Evolutionary conservation across 2,888 invertebrate genomes (phyloP).

Genomic region (Mythimna lalbum): DNA sequence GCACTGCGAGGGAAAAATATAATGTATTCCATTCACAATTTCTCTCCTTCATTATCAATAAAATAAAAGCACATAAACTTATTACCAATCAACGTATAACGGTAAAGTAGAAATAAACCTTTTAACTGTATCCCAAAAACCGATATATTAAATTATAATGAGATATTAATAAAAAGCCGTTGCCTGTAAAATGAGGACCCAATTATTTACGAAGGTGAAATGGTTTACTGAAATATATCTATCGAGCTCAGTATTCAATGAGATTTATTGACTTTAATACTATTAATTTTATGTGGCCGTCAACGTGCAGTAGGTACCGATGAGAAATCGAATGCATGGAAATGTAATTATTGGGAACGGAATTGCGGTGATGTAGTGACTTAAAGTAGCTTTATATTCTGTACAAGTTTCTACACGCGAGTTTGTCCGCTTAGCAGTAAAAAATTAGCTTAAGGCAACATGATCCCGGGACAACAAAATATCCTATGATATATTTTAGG

Average conservation of each 20-base stretch:
- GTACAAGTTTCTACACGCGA: too few relatives aligned
- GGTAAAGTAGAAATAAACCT: background rate
- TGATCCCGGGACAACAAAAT: too few relatives aligned
- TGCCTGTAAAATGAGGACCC: constrained; percentile 30
- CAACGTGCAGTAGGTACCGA: background rate
- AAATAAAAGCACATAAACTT: constrained; percentile 14
- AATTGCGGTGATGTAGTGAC: too few relatives aligned
- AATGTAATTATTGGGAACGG: background rate
- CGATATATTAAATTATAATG: constrained; percentile 23
- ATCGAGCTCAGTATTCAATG: constrained; percentile 18
- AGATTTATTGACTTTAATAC: constrained; percentile 33
- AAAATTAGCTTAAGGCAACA: too few relatives aligned
- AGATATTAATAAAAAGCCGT: constrained; percentile 38
- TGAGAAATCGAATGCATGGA: background rate
- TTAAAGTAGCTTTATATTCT: too few relatives aligned
- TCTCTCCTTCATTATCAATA: background rate
- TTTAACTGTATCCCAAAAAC: constrained; percentile 13
- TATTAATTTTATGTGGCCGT: constrained; percentile 23
- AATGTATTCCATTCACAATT: too few relatives aligned
- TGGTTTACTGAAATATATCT: constrained; percentile 35
- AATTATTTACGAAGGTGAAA: constrained; percentile 45
- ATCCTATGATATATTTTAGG: too few relatives aligned
- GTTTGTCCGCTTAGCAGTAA: too few relatives aligned
- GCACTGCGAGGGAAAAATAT: too few relatives aligned
- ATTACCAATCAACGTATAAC: background rate